phyloP scores from a whole-genome alignment of 2,888 invertebrate genomes.

The Gerris lacustris region DNA sequence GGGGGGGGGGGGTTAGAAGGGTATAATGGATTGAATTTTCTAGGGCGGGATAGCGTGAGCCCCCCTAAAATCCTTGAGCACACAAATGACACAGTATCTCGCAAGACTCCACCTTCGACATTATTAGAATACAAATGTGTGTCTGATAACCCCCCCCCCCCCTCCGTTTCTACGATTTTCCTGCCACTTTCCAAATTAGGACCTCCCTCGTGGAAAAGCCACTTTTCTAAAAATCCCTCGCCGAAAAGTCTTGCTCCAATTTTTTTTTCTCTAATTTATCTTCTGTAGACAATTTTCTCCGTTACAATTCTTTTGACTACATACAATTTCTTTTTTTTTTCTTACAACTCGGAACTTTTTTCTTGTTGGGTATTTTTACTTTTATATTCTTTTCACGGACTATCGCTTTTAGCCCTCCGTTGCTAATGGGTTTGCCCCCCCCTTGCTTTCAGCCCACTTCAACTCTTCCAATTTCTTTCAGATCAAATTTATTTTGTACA shows the following conservation, averaged over 20 bases:
- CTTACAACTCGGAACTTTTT: no score
- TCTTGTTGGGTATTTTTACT: no score
- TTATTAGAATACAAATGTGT: not conserved
- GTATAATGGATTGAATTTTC: constrained; percentile 1
- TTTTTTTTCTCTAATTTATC: not conserved
- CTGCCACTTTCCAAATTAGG: constrained; percentile 5
- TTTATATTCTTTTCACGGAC: constrained; percentile 1
- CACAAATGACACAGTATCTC: not conserved
- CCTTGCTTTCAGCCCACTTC: not conserved
- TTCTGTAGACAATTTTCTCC: not conserved
- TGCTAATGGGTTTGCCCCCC: not conserved
- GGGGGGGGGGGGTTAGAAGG: not conserved
- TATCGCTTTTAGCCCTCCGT: not conserved
- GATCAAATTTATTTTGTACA: constrained; percentile 1
- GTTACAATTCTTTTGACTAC: not conserved
- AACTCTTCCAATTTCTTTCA: not conserved
- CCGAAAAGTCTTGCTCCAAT: not conserved
- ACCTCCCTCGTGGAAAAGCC: not conserved
- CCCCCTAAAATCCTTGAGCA: not conserved
- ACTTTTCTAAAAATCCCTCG: not conserved
- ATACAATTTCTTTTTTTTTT: not conserved
- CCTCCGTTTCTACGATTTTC: not conserved
- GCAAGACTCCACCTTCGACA: not conserved
- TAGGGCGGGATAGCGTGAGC: not conserved
- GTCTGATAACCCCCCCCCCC: constrained; percentile 1